Evolutionary conservation across 2,888 invertebrate genomes (phyloP), one percentile per base, ranked within the genome.

Genomic region (Flexamia atlantica): DNA sequence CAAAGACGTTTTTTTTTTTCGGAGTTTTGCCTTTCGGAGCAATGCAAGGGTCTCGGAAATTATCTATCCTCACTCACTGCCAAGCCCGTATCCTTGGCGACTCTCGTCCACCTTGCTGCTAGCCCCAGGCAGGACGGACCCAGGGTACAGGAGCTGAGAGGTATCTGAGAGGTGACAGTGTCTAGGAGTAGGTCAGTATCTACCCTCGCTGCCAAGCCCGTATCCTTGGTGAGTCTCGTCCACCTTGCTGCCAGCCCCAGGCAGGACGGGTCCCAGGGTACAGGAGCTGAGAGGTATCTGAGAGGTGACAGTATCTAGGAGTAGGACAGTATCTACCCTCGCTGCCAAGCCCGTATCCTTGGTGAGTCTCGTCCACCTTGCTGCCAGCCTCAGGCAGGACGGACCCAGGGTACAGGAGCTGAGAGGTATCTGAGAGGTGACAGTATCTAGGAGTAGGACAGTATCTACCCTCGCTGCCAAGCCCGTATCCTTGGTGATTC

Each of bases 401-500:
- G 23, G 20, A 4, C 12, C 28, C 64, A 28, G 14, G 20, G n/a
- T n/a, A n/a, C n/a, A n/a, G n/a, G n/a, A n/a, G n/a, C 28, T 30
- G 7, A 30, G 64, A 64, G 28, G 64, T n/a, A n/a, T n/a, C n/a
- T n/a, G n/a, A n/a, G n/a, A n/a, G n/a, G n/a, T 64, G 64, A 64
- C 64, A 64, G 14, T 64, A 64, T 57, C 57, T 53, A 23, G 53
- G 23, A 53, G 53, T n/a, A n/a, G n/a, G n/a, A n/a, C n/a, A n/a
- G n/a, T n/a, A n/a, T n/a, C 46, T 57, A 57, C 57, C 64, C 64
- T 64, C 64, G 53, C 17, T 64, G 64, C 64, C 64, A 64, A 64
- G 64, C 64, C 64, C 17, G 30, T 64, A 64, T 64, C 64, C 64
- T 64, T 64, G 64, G 64, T 14, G 14, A 4, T 20, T 14, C 64